These are phyloP conservation scores for Galagoides demidoff DNA, from an alignment of 2,797 vertebrate genomes.

Conservation along the genomic window DNA sequence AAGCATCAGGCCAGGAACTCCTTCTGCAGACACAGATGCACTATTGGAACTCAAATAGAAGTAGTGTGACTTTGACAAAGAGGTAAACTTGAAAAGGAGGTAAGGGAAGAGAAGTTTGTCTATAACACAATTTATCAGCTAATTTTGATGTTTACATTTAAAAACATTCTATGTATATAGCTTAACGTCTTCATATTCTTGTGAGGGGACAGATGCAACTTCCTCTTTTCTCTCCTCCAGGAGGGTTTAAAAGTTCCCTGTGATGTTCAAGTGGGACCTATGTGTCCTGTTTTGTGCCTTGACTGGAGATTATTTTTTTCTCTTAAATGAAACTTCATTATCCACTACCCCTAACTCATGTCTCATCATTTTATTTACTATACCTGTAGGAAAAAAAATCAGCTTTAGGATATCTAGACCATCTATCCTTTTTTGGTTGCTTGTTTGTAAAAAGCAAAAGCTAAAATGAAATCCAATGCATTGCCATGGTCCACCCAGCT, in stretches of 20 bases:
- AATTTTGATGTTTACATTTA: not conserved
- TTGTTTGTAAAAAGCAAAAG: slow-evolving; percentile 1
- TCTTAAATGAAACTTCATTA: not conserved
- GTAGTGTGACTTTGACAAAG: not conserved
- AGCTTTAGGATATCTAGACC: not conserved
- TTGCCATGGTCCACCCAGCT: not conserved
- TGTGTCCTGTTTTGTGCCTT: not conserved
- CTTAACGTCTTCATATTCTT: not conserved
- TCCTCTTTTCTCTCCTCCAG: not conserved
- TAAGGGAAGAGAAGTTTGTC: not conserved
- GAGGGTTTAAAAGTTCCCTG: not conserved
- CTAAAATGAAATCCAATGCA: not conserved
- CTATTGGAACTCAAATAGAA: not conserved
- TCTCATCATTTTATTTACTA: not conserved
- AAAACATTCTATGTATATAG: not conserved
- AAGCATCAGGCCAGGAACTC: not conserved
- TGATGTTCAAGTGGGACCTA: not conserved
- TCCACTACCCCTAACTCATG: not conserved
- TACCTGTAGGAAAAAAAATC: not conserved
- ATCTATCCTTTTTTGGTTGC: not conserved
- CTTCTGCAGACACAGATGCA: not conserved
- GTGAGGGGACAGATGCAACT: not conserved
- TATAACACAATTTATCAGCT: not conserved
- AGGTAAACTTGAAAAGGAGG: not conserved
- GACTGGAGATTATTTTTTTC: not conserved